Evolutionary conservation across 37 sponge, comb jelly and placozoan species (phyloP).

Genomic region (Halisarca cf. caerulea): DNA sequence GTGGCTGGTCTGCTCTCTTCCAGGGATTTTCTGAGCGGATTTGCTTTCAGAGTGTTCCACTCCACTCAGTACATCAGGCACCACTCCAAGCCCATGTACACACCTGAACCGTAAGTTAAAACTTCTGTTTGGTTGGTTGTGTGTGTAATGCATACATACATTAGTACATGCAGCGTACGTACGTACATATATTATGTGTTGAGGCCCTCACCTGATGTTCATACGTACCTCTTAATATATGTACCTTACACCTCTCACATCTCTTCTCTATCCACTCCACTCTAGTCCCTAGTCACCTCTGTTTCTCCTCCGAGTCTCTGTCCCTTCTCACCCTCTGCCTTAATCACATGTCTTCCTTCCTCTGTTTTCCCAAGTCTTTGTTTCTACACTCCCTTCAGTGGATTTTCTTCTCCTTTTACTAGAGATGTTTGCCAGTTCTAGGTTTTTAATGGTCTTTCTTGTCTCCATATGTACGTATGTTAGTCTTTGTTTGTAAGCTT

Average conservation of each 20-base stretch:
- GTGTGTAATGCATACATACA: background rate
- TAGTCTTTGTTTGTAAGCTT: too few relatives aligned
- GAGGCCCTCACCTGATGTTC: background rate
- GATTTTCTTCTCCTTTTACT: too few relatives aligned
- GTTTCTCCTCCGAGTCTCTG: background rate
- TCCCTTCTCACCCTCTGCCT: background rate
- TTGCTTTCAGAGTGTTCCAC: constrained; percentile 98
- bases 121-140: background rate
- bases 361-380: too few relatives aligned
- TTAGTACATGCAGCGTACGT: background rate
- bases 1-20: constrained; percentile 98
- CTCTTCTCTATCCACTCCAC: background rate
- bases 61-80: constrained; percentile 98
- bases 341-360: too few relatives aligned
- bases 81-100: constrained; percentile 92
- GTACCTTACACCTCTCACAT: background rate
- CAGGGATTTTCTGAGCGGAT: constrained; percentile 95
- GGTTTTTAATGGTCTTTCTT: too few relatives aligned
- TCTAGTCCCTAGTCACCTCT: too few relatives aligned
- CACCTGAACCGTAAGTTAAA: constrained; percentile 95
- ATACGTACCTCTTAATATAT: background rate
- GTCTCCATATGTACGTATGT: too few relatives aligned
- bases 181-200: background rate
- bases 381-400: too few relatives aligned
- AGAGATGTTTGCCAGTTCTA: too few relatives aligned